phyloP scores from a whole-genome alignment of 35 echinoderm and acorn worm genomes.

The Heliocidaris tuberculata region DNA sequence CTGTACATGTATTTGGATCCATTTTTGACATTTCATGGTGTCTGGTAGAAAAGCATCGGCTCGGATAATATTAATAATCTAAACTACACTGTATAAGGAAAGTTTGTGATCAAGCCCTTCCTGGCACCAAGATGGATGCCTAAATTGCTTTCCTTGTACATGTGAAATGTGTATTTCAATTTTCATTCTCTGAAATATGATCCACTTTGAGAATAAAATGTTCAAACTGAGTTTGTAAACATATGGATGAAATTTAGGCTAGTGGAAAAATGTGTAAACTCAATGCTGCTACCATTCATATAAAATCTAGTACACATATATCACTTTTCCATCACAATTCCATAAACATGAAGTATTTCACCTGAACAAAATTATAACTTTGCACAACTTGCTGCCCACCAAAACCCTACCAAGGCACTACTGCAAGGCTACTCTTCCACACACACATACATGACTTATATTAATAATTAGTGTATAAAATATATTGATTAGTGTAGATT shows the following conservation, averaged over 20 bases:
- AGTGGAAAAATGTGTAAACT: not conserved
- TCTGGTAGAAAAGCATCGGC: too few relatives aligned
- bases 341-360: not conserved
- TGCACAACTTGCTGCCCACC: too few relatives aligned
- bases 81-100: too few relatives aligned
- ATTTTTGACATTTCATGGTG: too few relatives aligned
- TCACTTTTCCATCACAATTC: not conserved
- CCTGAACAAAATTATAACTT: not conserved
- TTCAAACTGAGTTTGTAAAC: not conserved
- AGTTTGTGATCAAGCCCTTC: too few relatives aligned
- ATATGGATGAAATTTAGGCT: not conserved
- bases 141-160: too few relatives aligned
- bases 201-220: not conserved
- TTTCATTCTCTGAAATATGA: not conserved
- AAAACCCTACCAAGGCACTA: not conserved
- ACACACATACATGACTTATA: not conserved
- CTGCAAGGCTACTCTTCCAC: not conserved
- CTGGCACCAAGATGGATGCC: too few relatives aligned
- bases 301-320: not conserved
- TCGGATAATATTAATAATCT: too few relatives aligned
- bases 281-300: not conserved
- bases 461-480: slow-evolving; percentile 6
- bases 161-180: too few relatives aligned
- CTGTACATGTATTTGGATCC: too few relatives aligned
- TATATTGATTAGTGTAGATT: not conserved